Conservation (phyloP, 2,888 invertebrate genomes). For the Hypomecis punctinalis region DNA sequence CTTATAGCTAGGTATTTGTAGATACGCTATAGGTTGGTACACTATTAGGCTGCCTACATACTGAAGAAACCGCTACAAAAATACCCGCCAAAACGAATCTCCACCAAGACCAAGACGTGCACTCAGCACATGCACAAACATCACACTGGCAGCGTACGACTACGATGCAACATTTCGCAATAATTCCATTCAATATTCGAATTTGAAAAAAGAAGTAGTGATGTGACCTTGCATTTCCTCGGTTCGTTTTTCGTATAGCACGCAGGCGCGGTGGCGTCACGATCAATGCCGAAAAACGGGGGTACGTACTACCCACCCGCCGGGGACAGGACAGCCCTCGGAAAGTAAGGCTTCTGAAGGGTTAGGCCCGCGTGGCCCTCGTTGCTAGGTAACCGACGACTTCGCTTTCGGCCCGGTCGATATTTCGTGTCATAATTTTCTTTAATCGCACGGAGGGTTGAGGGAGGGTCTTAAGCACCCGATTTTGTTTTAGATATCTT, state of each 20-base stretch:
- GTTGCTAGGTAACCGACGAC: conserved; percentile 79
- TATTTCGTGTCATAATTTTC: conserved; percentile 77
- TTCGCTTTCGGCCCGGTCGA: conserved; percentile 68
- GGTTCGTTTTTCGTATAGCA: conserved; percentile 80
- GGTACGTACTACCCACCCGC: conserved; percentile 52
- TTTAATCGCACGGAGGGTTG: conserved; percentile 63
- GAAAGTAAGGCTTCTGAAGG: conserved; percentile 83
- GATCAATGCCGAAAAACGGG: conserved; percentile 84
- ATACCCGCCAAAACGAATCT: conserved; percentile 15
- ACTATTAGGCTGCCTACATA: neutral
- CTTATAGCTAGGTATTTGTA: too few relatives aligned
- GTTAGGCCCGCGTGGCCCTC: conserved; percentile 64
- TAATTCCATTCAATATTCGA: conserved; percentile 81
- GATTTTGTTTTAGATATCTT: conserved; percentile 55
- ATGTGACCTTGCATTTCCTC: conserved; percentile 81
- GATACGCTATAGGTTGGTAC: neutral
- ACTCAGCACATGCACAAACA: conserved; percentile 37
- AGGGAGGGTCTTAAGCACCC: conserved; percentile 43
- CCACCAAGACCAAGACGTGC: conserved; percentile 39
- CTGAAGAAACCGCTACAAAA: neutral
- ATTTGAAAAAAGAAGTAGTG: conserved; percentile 82
- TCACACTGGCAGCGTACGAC: conserved; percentile 64
- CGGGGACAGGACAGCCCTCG: conserved; percentile 53
- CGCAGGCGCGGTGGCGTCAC: conserved; percentile 78
- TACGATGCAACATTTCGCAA: conserved; percentile 68